Evolutionary conservation across 2,113 vertebrate genomes (phyloP).

Genomic region (Hippocampus barbouri): DNA sequence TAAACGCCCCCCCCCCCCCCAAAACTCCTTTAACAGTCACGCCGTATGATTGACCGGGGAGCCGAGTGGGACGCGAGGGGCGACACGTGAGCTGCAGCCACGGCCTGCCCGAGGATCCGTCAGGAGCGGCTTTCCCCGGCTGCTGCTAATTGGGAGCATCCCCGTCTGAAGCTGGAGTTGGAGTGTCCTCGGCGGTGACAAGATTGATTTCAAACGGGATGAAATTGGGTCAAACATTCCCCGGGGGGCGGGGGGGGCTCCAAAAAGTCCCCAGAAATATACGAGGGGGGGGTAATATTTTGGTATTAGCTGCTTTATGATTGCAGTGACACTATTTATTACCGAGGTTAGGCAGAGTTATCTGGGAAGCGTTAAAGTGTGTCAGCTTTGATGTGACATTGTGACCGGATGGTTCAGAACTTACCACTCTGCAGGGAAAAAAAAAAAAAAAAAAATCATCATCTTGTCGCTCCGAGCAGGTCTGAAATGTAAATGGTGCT

Average conservation of each 20-base stretch:
- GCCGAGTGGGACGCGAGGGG: slow-evolving; percentile 54
- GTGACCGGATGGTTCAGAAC: slow-evolving; percentile 34
- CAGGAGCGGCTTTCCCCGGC: slow-evolving; percentile 36
- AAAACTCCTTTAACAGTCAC: slow-evolving; percentile 32
- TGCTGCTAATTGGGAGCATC: slow-evolving; percentile 37
- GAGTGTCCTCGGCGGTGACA: slow-evolving; percentile 43
- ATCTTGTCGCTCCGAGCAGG: slow-evolving; percentile 47
- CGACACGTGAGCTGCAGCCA: slow-evolving; percentile 27
- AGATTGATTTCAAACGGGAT: slow-evolving; percentile 45
- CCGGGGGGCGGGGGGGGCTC: slow-evolving; percentile 20
- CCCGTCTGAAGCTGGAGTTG: slow-evolving; percentile 30
- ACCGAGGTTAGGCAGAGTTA: slow-evolving; percentile 49
- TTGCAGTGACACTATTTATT: slow-evolving; percentile 46
- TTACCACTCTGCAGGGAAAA: slow-evolving; percentile 30
- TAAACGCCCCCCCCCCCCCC: slow-evolving; percentile 11
- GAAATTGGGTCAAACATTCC: slow-evolving; percentile 57
- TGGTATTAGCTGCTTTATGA: slow-evolving; percentile 34
- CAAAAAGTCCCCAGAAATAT: slow-evolving; percentile 28
- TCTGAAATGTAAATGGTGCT: slow-evolving; percentile 60
- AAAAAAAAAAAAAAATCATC: slow-evolving; percentile 14
- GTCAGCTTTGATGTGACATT: slow-evolving; percentile 60
- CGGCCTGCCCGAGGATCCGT: slow-evolving; percentile 31
- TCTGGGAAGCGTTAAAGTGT: slow-evolving; percentile 51
- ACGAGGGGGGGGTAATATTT: slow-evolving; percentile 28
- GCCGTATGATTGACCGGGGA: slow-evolving; percentile 54